A percentile compares a stretch with the other conserved stretches of the same genome.
phyloP scores from a whole-genome alignment of 1,140 invertebrate species.

The Drosophila novamexicana region DNA sequence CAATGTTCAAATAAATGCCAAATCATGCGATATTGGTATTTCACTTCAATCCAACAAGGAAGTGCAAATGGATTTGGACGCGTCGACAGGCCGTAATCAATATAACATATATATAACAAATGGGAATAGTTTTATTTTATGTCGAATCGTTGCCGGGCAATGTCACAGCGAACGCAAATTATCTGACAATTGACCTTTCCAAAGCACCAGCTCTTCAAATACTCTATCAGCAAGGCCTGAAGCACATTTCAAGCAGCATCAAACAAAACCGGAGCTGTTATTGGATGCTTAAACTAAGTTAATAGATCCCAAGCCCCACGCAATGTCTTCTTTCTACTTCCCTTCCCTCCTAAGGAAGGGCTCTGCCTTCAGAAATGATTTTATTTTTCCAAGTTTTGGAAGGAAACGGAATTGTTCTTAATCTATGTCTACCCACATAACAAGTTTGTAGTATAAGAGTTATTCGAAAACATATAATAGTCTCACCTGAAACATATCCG shows the following conservation, averaged over 20 bases:
- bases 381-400: too few relatives aligned
- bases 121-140: conserved; percentile 14
- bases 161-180: conserved; percentile 40
- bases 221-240: too few relatives aligned
- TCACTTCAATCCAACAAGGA: conserved; percentile 50
- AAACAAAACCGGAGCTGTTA: too few relatives aligned
- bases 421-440: too few relatives aligned
- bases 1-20: conserved; percentile 59
- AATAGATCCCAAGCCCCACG: neutral
- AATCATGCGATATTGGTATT: conserved; percentile 67
- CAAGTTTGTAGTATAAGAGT: too few relatives aligned
- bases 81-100: conserved; percentile 38
- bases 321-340: too few relatives aligned
- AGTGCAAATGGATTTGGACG: conserved; percentile 24
- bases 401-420: too few relatives aligned
- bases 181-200: conserved; percentile 24
- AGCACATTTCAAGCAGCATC: too few relatives aligned
- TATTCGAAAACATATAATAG: too few relatives aligned
- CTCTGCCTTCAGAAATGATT: too few relatives aligned
- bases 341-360: too few relatives aligned
- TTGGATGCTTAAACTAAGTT: neutral
- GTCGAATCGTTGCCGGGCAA: conserved; percentile 5
- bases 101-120: conserved; percentile 54
- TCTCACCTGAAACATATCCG: conserved; percentile 98
- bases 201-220: neutral